Conservation (phyloP, 2,113 vertebrate genomes). For the Hippolais icterina region DNA sequence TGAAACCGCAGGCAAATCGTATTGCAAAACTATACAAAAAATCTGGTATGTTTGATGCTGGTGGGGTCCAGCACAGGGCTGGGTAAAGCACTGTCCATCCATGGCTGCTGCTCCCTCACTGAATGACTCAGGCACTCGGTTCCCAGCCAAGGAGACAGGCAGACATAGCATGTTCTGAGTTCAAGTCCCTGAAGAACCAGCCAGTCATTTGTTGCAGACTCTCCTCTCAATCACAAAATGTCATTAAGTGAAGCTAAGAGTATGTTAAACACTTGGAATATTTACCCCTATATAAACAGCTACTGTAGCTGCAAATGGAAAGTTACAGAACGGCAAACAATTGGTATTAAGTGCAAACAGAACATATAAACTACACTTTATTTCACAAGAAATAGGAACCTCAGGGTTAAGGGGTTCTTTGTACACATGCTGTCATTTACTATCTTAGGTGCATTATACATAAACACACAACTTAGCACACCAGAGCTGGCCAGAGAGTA, state of each 20-base stretch:
- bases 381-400: neutral
- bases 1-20: neutral
- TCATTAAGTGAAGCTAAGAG: neutral
- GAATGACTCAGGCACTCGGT: neutral
- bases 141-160: neutral
- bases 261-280: neutral
- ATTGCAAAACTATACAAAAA: fast-evolving
- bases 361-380: neutral
- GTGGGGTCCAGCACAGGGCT: fast-evolving
- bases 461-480: neutral
- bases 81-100: too few relatives aligned
- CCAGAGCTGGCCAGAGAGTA: neutral
- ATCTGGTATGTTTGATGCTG: too few relatives aligned
- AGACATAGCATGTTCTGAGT: neutral
- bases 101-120: neutral
- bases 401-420: neutral
- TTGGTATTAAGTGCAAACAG: neutral
- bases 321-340: neutral
- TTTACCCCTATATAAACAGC: conserved; percentile 18
- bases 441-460: neutral
- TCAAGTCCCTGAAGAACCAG: fast-evolving
- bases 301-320: neutral
- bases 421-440: neutral
- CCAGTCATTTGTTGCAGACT: neutral
- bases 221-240: neutral